Percentiles rank a stretch among this genome's conserved stretches.
Evolutionary conservation across 1,140 invertebrate species (phyloP).

Genomic region (Pollicipes pollicipes): DNA sequence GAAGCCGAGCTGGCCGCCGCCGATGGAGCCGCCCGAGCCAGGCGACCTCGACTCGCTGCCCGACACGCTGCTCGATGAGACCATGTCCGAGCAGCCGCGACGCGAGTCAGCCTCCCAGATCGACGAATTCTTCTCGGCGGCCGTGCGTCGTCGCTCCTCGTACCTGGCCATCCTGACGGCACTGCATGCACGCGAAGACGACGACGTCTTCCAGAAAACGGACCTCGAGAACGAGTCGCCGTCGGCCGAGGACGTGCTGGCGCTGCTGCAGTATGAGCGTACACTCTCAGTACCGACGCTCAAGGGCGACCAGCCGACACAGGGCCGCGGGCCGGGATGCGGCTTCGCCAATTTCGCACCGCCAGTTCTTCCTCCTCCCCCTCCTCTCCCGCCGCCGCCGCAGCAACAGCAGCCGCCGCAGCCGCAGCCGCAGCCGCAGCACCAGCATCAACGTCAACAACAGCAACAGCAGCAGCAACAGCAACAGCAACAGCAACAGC

Average conservation of each 20-base stretch:
- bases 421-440: slow-evolving; percentile 28
- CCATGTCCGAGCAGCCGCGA: slow-evolving; percentile 27
- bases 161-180: background rate
- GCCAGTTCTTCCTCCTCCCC: no score
- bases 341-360: no score
- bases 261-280: no score
- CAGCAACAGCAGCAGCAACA: no score
- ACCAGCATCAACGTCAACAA: no score
- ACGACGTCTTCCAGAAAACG: background rate
- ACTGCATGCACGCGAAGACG: background rate
- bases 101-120: slow-evolving; percentile 42
- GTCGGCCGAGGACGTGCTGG: background rate
- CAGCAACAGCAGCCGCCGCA: no score
- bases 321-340: no score
- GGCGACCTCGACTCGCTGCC: slow-evolving; percentile 14
- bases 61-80: slow-evolving; percentile 7
- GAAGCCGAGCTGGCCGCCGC: background rate
- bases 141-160: slow-evolving; percentile 17
- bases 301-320: no score
- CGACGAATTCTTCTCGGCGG: slow-evolving; percentile 46
- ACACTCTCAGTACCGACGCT: no score
- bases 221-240: background rate
- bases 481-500: no score
- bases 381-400: no score
- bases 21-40: background rate